Evolutionary conservation across 2,113 vertebrate genomes (phyloP), one percentile per base, ranked within the genome.

Genomic region (Plecturocebus donacophilus): DNA sequence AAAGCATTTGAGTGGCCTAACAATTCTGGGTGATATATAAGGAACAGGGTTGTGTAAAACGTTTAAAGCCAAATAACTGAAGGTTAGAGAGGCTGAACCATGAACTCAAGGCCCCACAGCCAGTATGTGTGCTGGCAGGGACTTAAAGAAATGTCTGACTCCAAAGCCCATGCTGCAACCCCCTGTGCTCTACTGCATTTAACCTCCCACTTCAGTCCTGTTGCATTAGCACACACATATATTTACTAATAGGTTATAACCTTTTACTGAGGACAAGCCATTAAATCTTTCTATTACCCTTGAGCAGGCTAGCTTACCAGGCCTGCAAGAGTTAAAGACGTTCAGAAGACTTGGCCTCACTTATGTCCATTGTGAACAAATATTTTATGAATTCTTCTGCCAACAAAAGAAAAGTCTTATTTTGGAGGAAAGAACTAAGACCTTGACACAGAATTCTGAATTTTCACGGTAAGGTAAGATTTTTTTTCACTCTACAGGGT

Each of bases 21-120:
- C 40, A 87, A 79, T 92, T 96, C 54, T 89, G 25, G n/a, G 30
- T 38, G 47, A 84, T 38, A 76, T 20, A 1, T 77, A 75, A 91
- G 52, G 21, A 70, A 85, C 54, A 76, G 2, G 80, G 90, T 40
- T 80, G 88, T 13, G 9, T 77, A 64, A 94, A 90, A 47, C 79
- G 85, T 61, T 76, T 85, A 94, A 68, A 85, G 42, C 45, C 40
- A 96, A 92, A 88, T 66, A 87, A 52, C 42, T 61, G 5, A 87
- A 79, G 30, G 49, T 76, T 40, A 68, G 82, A 56, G 30, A 85
- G 20, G 38, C 4, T 58, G 49, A 58, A 11, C 13, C 84, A 64
- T 70, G 58, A 85, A 79, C 13, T 61, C 58, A 75, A 91, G 77
- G 66, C 54, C n/a, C 52, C 66, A 94, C 0, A 42, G 73, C 40